Conservation (phyloP, 64 coral and sea anemone species). For the Montipora capricornis region DNA sequence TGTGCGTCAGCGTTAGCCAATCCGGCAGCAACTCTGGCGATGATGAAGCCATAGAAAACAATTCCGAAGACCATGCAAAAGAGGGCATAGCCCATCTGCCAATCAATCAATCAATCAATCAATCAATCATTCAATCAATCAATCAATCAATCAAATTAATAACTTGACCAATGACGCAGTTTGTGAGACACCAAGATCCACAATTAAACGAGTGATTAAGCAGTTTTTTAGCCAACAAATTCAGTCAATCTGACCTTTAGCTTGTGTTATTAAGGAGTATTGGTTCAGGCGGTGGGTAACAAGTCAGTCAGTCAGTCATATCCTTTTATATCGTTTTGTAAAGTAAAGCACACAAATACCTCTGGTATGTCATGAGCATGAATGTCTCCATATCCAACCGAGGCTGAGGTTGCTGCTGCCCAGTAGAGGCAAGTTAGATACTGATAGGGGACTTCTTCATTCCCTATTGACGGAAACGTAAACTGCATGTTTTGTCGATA, state of each 20-base stretch:
- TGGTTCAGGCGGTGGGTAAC: neutral
- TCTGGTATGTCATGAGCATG: constrained; percentile 61
- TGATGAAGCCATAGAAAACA: constrained; percentile 91
- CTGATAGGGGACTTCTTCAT: constrained; percentile 31
- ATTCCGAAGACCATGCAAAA: constrained; percentile 88
- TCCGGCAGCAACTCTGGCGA: constrained; percentile 89
- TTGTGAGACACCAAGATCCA: no score
- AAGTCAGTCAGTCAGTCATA: neutral
- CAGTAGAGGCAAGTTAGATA: constrained; percentile 82
- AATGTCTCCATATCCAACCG: constrained; percentile 91
- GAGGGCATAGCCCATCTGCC: constrained; percentile 80
- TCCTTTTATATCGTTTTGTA: no score
- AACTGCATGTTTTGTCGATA: neutral
- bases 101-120: constrained; percentile 19
- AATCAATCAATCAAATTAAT: neutral
- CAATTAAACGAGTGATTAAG: no score
- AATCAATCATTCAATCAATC: neutral
- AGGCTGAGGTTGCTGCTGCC: constrained; percentile 90
- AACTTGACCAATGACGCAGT: neutral
- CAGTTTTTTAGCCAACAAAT: neutral
- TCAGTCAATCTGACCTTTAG: neutral
- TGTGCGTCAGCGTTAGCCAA: constrained; percentile 93
- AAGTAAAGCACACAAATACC: constrained; percentile 11
- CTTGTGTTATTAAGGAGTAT: no score
- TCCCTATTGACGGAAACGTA: neutral